Evolutionary conservation across 1,140 invertebrate genomes (phyloP), one percentile per base, ranked within the genome.

Genomic region (Wasmannia auropunctata): DNA sequence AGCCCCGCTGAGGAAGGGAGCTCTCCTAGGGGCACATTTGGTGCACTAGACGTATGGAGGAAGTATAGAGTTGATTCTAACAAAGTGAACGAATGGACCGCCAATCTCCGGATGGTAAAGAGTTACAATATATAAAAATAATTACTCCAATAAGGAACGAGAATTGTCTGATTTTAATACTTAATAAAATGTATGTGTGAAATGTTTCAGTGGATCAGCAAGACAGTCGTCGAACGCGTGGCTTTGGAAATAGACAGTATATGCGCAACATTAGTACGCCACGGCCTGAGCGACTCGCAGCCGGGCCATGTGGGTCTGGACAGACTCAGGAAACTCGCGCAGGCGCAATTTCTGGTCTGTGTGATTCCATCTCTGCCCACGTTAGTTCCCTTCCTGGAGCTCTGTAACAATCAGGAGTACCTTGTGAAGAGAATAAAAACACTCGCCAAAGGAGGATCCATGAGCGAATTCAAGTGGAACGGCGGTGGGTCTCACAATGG

Each of bases 391-490:
- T 98, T 98, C 93, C 93, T 98, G 81, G 98, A 98, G 90, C 93
- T 98, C 7, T 97, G 96, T 5, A 96, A 96, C 6, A 98, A 98
- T 95, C 98, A 98, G 91, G 97, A 98, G 93, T 98, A 98, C 94
- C 93, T 98, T 11, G 96, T 98, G 3, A 96, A 96, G 70, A 95
- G 98, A 90, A 97, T 98, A 19, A 96, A 96, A 94, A 95, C 96
- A 95, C 95, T 98, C 6, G 96, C 97, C 0, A 97, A 96, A 91
- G 97, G 97, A 85, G 97, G 97, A 31, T 98, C 97, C 89, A 97
- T 98, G 96, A 97, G 97, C 83, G 97, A 97, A 81, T 98, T 97
- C 91, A 96, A 96, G 85, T 98, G 98, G 98, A 97, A 98, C 94
- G 95, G 96, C 65, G 98, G 98, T 8, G 96, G 97, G 11, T 94